phyloP scores from a whole-genome alignment of 1,140 invertebrate genomes.

The Tigriopus japonicus region DNA sequence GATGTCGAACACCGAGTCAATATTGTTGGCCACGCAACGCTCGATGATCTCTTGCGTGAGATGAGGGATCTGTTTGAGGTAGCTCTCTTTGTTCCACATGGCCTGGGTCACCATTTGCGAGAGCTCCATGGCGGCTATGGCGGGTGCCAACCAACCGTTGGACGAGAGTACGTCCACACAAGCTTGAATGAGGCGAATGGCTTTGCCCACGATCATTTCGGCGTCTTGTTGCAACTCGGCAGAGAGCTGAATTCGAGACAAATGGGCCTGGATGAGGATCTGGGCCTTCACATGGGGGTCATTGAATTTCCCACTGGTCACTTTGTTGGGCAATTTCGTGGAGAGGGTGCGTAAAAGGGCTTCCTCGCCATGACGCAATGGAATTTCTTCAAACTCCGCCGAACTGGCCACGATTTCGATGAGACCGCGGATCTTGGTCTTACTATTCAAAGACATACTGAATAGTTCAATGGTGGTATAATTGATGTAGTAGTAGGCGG shows the following conservation, averaged over 20 bases:
- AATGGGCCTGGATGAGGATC: slow-evolving; percentile 81
- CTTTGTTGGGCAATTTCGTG: slow-evolving; percentile 54
- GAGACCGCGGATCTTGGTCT: slow-evolving; percentile 90
- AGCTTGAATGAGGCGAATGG: slow-evolving; percentile 70
- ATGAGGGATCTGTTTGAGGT: slow-evolving; percentile 90
- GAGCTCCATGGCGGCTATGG: slow-evolving; percentile 95
- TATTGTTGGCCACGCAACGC: slow-evolving; percentile 24
- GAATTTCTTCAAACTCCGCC: slow-evolving; percentile 84
- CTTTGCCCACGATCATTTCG: slow-evolving; percentile 67
- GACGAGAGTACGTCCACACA: slow-evolving; percentile 96
- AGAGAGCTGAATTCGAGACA: slow-evolving; percentile 76
- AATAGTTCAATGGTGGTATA: slow-evolving; percentile 98
- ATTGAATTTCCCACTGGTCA: slow-evolving; percentile 43
- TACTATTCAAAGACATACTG: slow-evolving; percentile 83
- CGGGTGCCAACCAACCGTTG: slow-evolving; percentile 92
- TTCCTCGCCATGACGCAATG: slow-evolving; percentile 88
- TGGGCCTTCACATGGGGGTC: slow-evolving; percentile 97
- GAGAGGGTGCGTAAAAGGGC: slow-evolving; percentile 61
- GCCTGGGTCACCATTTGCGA: slow-evolving; percentile 99
- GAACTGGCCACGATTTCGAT: slow-evolving; percentile 96
- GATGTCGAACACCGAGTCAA: slow-evolving; percentile 94
- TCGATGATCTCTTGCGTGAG: slow-evolving; percentile 48
- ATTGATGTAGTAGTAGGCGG: slow-evolving; percentile 99
- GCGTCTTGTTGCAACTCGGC: slow-evolving; percentile 94
- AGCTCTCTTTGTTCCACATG: slow-evolving; percentile 98